A percentile compares a stretch with the other conserved stretches of the same genome.
phyloP scores from a whole-genome alignment of 2,797 vertebrate genomes.

The Anguilla obscura region DNA sequence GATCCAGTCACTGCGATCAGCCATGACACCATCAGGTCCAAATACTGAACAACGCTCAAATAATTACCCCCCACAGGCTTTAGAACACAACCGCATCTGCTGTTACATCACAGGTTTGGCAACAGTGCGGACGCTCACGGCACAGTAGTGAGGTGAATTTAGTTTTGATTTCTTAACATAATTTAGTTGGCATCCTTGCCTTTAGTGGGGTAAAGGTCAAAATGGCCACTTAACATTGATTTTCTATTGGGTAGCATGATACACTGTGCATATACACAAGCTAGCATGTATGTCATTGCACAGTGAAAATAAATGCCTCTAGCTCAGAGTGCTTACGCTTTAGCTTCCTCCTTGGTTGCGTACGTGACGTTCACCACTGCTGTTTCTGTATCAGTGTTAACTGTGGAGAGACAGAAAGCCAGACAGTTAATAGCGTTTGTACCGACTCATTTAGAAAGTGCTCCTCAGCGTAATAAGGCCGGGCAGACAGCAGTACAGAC shows the following conservation, averaged over 20 bases:
- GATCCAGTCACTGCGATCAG: background rate
- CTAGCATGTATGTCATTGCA: background rate
- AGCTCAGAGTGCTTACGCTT: conserved; percentile 77
- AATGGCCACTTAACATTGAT: background rate
- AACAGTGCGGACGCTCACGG: background rate
- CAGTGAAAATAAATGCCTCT: background rate
- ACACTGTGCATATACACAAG: conserved; percentile 29
- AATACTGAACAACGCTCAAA: background rate
- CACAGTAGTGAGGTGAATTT: background rate
- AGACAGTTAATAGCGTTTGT: background rate
- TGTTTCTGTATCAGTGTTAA: conserved; percentile 94
- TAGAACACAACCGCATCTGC: background rate
- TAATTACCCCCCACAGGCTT: background rate
- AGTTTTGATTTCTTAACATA: background rate
- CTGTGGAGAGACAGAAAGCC: conserved; percentile 59
- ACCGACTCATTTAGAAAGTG: background rate
- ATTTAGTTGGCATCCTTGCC: background rate
- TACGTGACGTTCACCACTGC: conserved; percentile 95
- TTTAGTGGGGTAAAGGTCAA: background rate
- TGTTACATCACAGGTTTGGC: background rate
- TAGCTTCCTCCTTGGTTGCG: conserved; percentile 88
- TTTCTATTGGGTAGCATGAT: background rate
- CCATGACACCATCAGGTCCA: background rate
- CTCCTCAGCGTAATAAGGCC: background rate
- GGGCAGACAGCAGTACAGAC: background rate